Evolutionary conservation across 2,888 invertebrate species (phyloP), one percentile per base, ranked within the genome.

Genomic region (Molanna angustata): DNA sequence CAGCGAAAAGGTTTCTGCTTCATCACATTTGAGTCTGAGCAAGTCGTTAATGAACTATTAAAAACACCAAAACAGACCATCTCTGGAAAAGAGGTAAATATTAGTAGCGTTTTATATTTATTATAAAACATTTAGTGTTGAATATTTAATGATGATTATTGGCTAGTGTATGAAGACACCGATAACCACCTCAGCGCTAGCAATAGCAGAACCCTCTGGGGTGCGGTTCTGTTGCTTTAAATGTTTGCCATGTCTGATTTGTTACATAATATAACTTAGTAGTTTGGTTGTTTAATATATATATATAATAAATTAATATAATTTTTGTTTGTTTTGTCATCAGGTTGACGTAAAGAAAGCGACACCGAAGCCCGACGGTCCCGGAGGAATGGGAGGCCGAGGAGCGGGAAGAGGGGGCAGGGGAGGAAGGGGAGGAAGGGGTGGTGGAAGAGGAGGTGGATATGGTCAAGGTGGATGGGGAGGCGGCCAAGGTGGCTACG

Each of bases 1-100:
- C 94, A 94, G 73, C 85, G 96, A 65, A 91, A 96, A 79, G 94
- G 91, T 57, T 97, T 97, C 81, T 96, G 95, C 70, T 97, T 97
- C 73, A 94, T 97, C 69, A 96, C 96, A 61, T 97, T 96, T 67
- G 96, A 97, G 69, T 91, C 91, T 21, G 95, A 95, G 72, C 90
- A 92, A 72, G 90, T 94, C 49, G 94, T 94, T 21, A 92, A 92
- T 66, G 93, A 94, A 70, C 79, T 94, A 47, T 77, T 94, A 57
- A 94, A 93, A 72, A 90, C 90, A 47, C 90, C 94, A 11, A 95
- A 94, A 73, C 94, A 94, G 72, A 90, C 86, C 47, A 94, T 95
- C 63, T 90, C 88, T 62, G 94, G 91, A 62, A 93, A 94, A 76
- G 94, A 95, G 82, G 90, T 89, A 66, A 67, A 76, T 69, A 13